Conservation (phyloP, 2,888 invertebrate species). For the Pseudanteris insignis region DNA sequence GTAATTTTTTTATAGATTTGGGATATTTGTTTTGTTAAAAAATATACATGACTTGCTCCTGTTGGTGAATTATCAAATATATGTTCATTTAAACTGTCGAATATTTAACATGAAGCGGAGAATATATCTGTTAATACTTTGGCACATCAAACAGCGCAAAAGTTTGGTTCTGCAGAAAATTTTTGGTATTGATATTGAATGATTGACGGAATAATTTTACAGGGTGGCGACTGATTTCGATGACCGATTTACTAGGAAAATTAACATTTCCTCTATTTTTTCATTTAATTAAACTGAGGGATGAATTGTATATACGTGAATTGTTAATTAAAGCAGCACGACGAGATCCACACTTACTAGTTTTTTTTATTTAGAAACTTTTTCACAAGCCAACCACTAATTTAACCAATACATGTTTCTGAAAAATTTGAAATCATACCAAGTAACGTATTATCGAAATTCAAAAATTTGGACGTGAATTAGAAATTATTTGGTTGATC, state of each 20-base stretch:
- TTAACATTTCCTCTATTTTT: slow-evolving; percentile 25
- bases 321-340: slow-evolving; percentile 17
- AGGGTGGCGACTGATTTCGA: slow-evolving; percentile 16
- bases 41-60: slow-evolving; percentile 17
- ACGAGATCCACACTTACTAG: slow-evolving; percentile 21
- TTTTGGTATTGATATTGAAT: slow-evolving; percentile 3
- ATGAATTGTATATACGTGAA: slow-evolving; percentile 1
- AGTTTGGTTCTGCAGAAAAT: slow-evolving; percentile 17
- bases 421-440: too few species aligned
- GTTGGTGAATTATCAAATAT: slow-evolving; percentile 15
- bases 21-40: slow-evolving; percentile 16
- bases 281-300: slow-evolving; percentile 1
- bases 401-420: slow-evolving; percentile 11
- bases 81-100: slow-evolving; percentile 22
- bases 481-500: too few species aligned
- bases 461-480: too few species aligned
- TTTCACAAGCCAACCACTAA: slow-evolving; percentile 25
- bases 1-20: slow-evolving; percentile 10
- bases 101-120: slow-evolving; percentile 20
- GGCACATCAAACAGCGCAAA: slow-evolving; percentile 20
- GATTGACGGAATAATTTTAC: slow-evolving; percentile 1
- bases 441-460: too few species aligned
- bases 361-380: slow-evolving; percentile 18
- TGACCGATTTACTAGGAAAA: slow-evolving; percentile 32
- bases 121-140: slow-evolving; percentile 29